These are phyloP conservation scores for Lasioglossum villosulum DNA, from an alignment of 2,888 invertebrate species.

Conservation along the genomic window DNA sequence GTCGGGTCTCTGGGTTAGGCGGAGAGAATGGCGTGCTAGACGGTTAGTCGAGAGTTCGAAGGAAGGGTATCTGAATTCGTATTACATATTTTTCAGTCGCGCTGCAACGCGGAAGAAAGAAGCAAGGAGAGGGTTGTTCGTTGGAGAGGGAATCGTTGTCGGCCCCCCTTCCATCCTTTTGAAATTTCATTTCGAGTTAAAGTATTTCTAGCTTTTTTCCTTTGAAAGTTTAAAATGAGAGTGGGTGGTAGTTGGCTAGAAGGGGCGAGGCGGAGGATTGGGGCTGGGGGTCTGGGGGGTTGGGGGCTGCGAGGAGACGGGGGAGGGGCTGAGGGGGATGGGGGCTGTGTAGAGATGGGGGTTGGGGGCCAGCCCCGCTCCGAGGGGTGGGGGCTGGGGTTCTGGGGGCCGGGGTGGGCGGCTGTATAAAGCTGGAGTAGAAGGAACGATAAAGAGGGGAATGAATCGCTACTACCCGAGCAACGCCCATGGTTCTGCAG, in stretches of 20 bases:
- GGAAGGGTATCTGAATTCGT: slow-evolving; percentile 53
- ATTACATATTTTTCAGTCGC: slow-evolving; percentile 62
- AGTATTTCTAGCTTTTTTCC: slow-evolving; percentile 82
- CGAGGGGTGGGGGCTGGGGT: neutral
- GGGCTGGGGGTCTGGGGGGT: neutral
- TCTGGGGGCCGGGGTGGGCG: slow-evolving; percentile 8
- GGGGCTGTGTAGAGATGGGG: neutral
- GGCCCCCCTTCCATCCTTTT: slow-evolving; percentile 66
- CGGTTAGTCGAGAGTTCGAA: slow-evolving; percentile 19
- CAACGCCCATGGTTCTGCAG: slow-evolving; percentile 42
- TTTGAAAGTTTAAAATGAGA: slow-evolving; percentile 79
- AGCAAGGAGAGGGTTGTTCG: slow-evolving; percentile 33
- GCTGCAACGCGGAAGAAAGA: slow-evolving; percentile 19
- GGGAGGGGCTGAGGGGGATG: neutral
- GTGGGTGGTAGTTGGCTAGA: slow-evolving; percentile 44
- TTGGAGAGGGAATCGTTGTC: slow-evolving; percentile 26
- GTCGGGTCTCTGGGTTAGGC: slow-evolving; percentile 1
- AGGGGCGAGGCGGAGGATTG: slow-evolving; percentile 16
- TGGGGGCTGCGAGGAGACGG: neutral
- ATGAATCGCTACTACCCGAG: slow-evolving; percentile 32
- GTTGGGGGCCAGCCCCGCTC: neutral
- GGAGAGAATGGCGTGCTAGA: slow-evolving; percentile 19
- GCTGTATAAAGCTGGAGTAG: slow-evolving; percentile 13
- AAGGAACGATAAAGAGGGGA: slow-evolving; percentile 25
- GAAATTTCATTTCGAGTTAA: slow-evolving; percentile 84